Percentiles rank a stretch among this genome's conserved stretches.
phyloP scores from a whole-genome alignment of 2,113 vertebrate species.

The Dasyurus viverrinus region DNA sequence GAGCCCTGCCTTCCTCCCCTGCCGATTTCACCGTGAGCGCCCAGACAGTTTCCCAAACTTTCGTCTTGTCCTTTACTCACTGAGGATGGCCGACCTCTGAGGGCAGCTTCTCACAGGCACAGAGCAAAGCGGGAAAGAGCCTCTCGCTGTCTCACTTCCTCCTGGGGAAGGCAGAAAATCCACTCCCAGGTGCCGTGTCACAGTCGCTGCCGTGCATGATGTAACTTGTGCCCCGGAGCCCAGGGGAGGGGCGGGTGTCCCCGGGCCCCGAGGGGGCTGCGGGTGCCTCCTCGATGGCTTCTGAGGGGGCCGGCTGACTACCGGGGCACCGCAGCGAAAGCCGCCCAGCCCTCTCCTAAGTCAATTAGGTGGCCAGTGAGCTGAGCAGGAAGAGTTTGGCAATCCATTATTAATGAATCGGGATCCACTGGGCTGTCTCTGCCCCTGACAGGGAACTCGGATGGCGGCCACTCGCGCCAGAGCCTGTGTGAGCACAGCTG shows the following conservation, averaged over 20 bases:
- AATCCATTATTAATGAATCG: constrained; percentile 67
- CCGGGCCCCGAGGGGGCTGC: neutral
- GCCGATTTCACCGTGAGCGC: neutral
- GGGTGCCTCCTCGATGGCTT: neutral
- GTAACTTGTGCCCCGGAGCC: neutral
- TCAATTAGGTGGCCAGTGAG: constrained; percentile 51
- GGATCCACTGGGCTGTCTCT: constrained; percentile 8
- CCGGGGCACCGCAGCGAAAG: neutral
- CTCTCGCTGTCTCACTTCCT: neutral
- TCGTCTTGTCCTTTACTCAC: neutral
- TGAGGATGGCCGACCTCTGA: neutral
- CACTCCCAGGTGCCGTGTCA: neutral
- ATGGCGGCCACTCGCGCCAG: constrained; percentile 3
- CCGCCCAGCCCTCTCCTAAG: constrained; percentile 35
- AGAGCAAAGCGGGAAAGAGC: neutral
- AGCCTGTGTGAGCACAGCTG: neutral
- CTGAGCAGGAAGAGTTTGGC: constrained; percentile 48
- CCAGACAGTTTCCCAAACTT: neutral
- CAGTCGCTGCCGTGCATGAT: neutral
- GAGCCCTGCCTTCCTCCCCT: neutral
- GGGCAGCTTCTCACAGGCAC: neutral
- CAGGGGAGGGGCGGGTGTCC: neutral
- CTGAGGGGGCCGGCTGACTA: neutral
- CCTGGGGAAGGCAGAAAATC: neutral
- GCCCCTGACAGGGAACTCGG: neutral